Base-by-base conservation (phyloP, 2,888 invertebrate genomes). In the Arctia plantaginis region DNA sequence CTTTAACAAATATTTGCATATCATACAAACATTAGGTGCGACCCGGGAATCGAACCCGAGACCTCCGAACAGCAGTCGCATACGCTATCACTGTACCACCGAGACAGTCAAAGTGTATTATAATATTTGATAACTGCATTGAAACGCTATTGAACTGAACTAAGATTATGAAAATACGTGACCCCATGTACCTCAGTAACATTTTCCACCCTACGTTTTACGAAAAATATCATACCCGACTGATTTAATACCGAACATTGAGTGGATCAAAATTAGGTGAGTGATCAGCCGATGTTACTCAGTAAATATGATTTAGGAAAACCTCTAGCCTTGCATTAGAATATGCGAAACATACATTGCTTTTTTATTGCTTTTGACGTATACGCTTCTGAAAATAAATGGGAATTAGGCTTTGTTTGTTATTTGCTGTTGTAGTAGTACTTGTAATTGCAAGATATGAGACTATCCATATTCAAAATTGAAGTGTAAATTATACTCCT, bases 231-330 rank as follows among this genome's bases (percentile, higher is more conserved):
- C 23, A 30, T 41, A 27, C 33, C 18, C 47, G 27, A 55, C 64
- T 41, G 30, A 73, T 70, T 70, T 76, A 76, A 84, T 75, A 77
- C 30, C 74, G 27, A 69, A 85, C 82, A 84, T 86, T 77, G 86
- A 78, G 75, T 74, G 70, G 80, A 86, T 82, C 77, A 73, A 77
- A 77, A 84, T 80, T 77, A 80, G 78, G 76, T 82, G 76, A 82
- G 65, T 73, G 77, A 86, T 86, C 85, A 84, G 74, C 35, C 66
- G 78, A 80, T 73, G 74, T 77, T 81, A 77, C 79, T 79, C 65
- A 67, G 80, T 74, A 84, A 87, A 88, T 84, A 82, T 82, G 85
- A 89, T 89, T 88, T 86, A 83, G 81, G 79, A 82, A 81, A 83
- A 77, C 82, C 85, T 82, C 86, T 78, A 85, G 78, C 78, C 72